These are phyloP conservation scores for Tenebrio molitor DNA, from an alignment of 1,140 invertebrate genomes.

Conservation along the genomic window DNA sequence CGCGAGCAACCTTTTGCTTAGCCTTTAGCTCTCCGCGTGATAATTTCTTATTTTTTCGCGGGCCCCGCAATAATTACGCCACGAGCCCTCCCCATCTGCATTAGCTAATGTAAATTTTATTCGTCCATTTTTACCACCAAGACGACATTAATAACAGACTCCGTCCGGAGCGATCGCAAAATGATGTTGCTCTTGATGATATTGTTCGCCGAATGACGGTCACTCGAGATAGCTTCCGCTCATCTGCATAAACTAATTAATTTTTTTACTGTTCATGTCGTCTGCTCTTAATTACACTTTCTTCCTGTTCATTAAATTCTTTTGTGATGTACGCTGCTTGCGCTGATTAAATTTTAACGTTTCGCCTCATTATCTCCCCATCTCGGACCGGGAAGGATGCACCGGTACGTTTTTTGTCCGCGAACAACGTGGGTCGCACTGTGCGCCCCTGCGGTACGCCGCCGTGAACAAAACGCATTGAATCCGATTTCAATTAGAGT, in stretches of 20 bases:
- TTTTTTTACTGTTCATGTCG: conserved; percentile 13
- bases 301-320: background rate
- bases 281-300: background rate
- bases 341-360: no score
- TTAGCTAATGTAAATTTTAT: conserved; percentile 31
- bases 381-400: no score
- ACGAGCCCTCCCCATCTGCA: conserved; percentile 3
- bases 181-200: background rate
- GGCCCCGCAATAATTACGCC: conserved; percentile 5
- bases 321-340: no score
- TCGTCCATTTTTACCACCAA: conserved; percentile 13
- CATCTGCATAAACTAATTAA: background rate
- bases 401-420: no score
- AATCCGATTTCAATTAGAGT: conserved; percentile 13
- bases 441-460: no score
- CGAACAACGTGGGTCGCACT: no score
- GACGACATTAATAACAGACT: background rate
- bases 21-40: conserved; percentile 22
- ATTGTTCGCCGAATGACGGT: background rate
- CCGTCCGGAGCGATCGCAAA: background rate
- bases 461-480: background rate
- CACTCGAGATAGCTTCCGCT: conserved; percentile 2
- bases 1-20: conserved; percentile 3
- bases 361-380: no score
- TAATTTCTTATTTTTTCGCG: conserved; percentile 6